Evolutionary conservation across 2,888 invertebrate species (phyloP), one percentile per base, ranked within the genome.

Genomic region (Trimorus sp.): DNA sequence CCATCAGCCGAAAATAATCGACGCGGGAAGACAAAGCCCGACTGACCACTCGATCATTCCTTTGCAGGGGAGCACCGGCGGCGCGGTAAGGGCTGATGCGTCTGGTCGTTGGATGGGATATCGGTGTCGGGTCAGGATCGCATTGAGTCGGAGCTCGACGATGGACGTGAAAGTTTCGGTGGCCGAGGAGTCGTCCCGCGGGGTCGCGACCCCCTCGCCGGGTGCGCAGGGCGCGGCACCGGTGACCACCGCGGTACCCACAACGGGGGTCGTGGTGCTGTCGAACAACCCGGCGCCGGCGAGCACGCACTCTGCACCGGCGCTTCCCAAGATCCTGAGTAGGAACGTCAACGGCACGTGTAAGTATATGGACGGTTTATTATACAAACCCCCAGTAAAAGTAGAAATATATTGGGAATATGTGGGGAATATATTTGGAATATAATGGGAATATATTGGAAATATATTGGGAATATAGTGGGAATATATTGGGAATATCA

Each of bases 311-410:
- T 66, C 77, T 51, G 53, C 73, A 71, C 14, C 84, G 71, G 79
- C 82, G 11, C 85, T 88, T 7, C 88, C 90, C 65, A 90, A 88
- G 84, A 91, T 91, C 84, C 86, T 91, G 84, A 90, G 91, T 84
- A 89, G 91, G 79, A 91, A 91, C 85, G 89, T 90, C 87, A 91
- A 91, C 84, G 91, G 91, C 85, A 91, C 91, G 82, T 87, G 91
- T 91, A 86, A 91, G 91, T 90, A 71, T 36, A n/a, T n/a, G n/a
- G n/a, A n/a, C n/a, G n/a, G n/a, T n/a, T n/a, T n/a, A n/a, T n/a
- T n/a, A n/a, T n/a, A n/a, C n/a, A n/a, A n/a, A n/a, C n/a, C n/a
- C n/a, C n/a, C n/a, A n/a, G n/a, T n/a, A n/a, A n/a, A n/a, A n/a
- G n/a, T n/a, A n/a, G n/a, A n/a, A n/a, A n/a, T n/a, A n/a, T n/a